Conservation (phyloP, 2,888 invertebrate species). For the Ectemnius continuus region DNA sequence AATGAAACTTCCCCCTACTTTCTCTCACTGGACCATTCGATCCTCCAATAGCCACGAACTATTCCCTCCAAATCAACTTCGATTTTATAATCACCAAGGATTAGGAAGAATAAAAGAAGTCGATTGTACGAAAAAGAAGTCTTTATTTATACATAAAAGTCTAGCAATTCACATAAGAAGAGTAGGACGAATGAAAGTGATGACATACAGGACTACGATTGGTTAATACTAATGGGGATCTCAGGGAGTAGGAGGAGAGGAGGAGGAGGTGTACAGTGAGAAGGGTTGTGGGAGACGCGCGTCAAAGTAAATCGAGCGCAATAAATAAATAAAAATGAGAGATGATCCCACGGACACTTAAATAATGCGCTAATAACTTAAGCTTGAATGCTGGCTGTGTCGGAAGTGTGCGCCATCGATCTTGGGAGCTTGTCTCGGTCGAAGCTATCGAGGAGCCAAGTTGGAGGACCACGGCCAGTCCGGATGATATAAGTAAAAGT, state of each 20-base stretch:
- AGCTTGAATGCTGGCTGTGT: background rate
- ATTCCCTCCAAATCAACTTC: too few species aligned
- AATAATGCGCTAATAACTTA: background rate
- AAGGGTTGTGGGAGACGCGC: background rate
- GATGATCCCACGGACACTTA: background rate
- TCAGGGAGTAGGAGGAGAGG: background rate
- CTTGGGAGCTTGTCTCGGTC: too few species aligned
- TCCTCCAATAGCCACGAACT: too few species aligned
- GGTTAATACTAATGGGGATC: background rate
- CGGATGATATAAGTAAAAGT: too few species aligned
- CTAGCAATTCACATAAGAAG: conserved; percentile 31
- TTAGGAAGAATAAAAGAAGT: background rate
- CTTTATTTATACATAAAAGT: conserved; percentile 51
- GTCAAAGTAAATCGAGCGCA: background rate
- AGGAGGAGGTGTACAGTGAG: too few species aligned
- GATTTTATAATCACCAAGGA: too few species aligned
- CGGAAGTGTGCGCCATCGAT: too few species aligned
- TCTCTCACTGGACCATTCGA: background rate
- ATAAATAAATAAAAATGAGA: conserved; percentile 9
- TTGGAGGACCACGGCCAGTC: too few species aligned
- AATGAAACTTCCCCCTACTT: background rate
- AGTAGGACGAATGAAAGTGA: conserved; percentile 11
- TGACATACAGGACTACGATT: conserved; percentile 9
- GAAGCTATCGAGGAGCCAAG: too few species aligned
- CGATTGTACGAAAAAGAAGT: conserved; percentile 40